phyloP scores from a whole-genome alignment of 2,113 vertebrate species.

The Ammospiza nelsoni region DNA sequence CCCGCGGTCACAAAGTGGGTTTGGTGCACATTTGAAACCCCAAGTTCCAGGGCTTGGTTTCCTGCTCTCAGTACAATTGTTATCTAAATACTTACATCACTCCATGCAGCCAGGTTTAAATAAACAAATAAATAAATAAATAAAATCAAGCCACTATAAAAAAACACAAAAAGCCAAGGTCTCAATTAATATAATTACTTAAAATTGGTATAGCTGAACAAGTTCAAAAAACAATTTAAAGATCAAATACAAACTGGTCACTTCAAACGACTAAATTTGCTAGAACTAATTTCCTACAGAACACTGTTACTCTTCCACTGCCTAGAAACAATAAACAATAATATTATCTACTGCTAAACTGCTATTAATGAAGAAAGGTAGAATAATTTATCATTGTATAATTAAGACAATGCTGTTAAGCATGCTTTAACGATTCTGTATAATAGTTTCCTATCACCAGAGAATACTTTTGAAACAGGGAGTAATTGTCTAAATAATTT shows the following conservation, averaged over 20 bases:
- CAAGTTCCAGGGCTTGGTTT: not conserved
- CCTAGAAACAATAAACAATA: conserved; percentile 74
- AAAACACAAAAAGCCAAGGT: not conserved
- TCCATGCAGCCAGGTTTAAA: not conserved
- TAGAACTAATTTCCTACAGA: conserved; percentile 66
- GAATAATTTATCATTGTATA: conserved; percentile 78
- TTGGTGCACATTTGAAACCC: not conserved
- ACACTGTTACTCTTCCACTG: conserved; percentile 43
- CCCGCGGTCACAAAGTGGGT: not conserved
- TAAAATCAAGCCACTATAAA: not conserved
- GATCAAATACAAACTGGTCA: conserved; percentile 58
- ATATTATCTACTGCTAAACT: conserved; percentile 70
- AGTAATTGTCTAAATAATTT: conserved; percentile 64
- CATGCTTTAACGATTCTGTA: conserved; percentile 75
- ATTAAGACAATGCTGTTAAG: conserved; percentile 75
- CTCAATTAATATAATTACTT: conserved; percentile 50
- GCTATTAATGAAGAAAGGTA: conserved; percentile 74
- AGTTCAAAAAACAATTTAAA: conserved; percentile 62
- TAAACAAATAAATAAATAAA: not conserved
- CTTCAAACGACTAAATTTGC: conserved; percentile 65
- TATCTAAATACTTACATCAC: not conserved
- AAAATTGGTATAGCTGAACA: conserved; percentile 61
- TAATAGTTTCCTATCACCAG: conserved; percentile 73
- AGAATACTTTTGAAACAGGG: conserved; percentile 69
- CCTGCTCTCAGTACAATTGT: not conserved